Evolutionary conservation across 2,888 invertebrate genomes (phyloP).

Genomic region (Megaustenia siamemsis): DNA sequence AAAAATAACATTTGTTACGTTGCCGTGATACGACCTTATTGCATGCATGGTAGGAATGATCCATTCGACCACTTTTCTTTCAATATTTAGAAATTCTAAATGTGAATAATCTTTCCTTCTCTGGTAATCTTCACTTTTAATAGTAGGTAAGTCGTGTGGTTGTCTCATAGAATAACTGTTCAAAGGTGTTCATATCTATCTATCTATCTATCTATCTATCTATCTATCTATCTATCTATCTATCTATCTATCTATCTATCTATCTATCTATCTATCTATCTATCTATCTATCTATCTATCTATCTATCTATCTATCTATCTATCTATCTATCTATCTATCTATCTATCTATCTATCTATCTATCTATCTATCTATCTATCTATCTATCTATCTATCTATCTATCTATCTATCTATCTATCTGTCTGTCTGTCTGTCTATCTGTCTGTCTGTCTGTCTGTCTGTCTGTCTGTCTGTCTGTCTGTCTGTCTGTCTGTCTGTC

Average conservation of each 20-base stretch:
- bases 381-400: background rate
- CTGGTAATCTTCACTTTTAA: too few species aligned
- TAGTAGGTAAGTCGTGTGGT: too few species aligned
- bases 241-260: constrained; percentile 8
- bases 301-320: background rate
- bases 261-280: background rate
- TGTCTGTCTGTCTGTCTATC: background rate
- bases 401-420: background rate
- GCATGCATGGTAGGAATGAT: too few species aligned
- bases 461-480: constrained; percentile 1
- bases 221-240: background rate
- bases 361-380: background rate
- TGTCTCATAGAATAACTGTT: too few species aligned
- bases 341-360: background rate
- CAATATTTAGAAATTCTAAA: too few species aligned
- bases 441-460: background rate
- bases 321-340: background rate
- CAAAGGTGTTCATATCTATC: too few species aligned
- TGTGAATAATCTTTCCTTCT: too few species aligned
- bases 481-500: background rate
- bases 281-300: background rate
- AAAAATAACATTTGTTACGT: too few species aligned
- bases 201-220: background rate
- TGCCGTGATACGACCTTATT: too few species aligned
- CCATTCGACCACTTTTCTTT: too few species aligned